Evolutionary conservation across 2,113 vertebrate genomes (phyloP), one percentile per base, ranked within the genome.

Genomic region (Ctenodactylus gundi): DNA sequence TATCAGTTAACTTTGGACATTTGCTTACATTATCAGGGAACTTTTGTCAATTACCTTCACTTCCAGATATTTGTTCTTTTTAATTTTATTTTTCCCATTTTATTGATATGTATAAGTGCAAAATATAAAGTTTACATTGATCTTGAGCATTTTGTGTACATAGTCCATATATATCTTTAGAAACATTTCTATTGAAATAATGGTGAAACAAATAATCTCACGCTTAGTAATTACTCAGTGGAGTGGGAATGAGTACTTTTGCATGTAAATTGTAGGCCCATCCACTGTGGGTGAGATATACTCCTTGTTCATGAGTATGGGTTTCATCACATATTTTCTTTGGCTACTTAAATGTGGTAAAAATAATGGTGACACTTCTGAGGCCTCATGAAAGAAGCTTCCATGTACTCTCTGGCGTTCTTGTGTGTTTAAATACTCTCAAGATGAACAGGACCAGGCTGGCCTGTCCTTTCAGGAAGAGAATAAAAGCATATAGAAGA

Each of bases 401-500:
- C 0, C 39, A 3, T 88, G 13, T 53, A 49, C 27, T 7, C 41
- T 6, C 3, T 36, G 15, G 18, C 46, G 8, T 21, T 76, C 10
- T 41, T 85, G 4, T 17, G 4, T 17, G 11, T 12, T 72, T 60
- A 55, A 41, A 7, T 0, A 57, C 14, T n/a, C 14, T 77, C 21
- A 29, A 41, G 12, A 36, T 36, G 6, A 67, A 39, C 23, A n/a
- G 4, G 2, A 1, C 17, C 20, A 6, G n/a, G 0, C 8, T 49
- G 11, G 41, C 13, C 7, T 55, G 9, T 53, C 2, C 1, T 68
- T 41, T 15, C 4, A 75, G 7, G 12, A 72, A 21, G 31, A 67
- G 27, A n/a, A 31, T 12, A 46, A 80, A 8, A 2, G 1, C 15
- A 39, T 4, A 53, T 3, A 8, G 20, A 57, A 62, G 1, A 62